Percentiles rank a stretch among this genome's conserved stretches.
phyloP scores from a whole-genome alignment of 2,888 invertebrate species.

The Cephus pygmeus region DNA sequence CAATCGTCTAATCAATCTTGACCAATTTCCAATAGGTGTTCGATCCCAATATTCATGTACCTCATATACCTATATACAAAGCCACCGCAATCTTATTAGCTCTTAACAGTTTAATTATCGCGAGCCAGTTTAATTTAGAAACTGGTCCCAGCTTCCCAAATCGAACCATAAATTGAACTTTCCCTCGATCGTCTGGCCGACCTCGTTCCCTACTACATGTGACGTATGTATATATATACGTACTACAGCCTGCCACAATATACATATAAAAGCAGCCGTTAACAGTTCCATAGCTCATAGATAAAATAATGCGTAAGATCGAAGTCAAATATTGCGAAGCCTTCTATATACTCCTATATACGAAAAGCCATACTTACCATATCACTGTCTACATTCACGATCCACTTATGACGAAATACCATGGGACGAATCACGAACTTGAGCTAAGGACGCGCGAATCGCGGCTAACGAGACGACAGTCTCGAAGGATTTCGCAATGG shows the following conservation, averaged over 20 bases:
- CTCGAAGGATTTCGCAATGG: constrained; percentile 52
- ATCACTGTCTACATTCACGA: background rate
- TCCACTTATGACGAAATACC: background rate
- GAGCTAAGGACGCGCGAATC: constrained; percentile 62
- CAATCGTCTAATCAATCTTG: background rate
- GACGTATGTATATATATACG: too few species aligned
- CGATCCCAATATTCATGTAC: background rate
- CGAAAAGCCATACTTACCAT: background rate
- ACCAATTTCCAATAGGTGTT: background rate
- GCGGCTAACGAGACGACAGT: constrained; percentile 55
- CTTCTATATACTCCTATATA: background rate
- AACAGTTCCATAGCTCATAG: background rate
- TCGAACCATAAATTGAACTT: constrained; percentile 44
- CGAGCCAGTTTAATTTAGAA: constrained; percentile 35
- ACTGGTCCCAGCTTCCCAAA: constrained; percentile 37
- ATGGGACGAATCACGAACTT: constrained; percentile 50
- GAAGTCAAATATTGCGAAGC: background rate
- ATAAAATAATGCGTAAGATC: background rate
- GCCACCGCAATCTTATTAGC: background rate
- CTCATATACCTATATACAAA: background rate
- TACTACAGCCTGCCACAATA: too few species aligned
- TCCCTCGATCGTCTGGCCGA: constrained; percentile 36
- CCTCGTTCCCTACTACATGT: constrained; percentile 35
- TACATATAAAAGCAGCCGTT: background rate
- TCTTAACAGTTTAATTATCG: constrained; percentile 3